A percentile compares a stretch with the other conserved stretches of the same genome.
Evolutionary conservation across 2,113 vertebrate species (phyloP).

Genomic region (Pterophyllum scalare): DNA sequence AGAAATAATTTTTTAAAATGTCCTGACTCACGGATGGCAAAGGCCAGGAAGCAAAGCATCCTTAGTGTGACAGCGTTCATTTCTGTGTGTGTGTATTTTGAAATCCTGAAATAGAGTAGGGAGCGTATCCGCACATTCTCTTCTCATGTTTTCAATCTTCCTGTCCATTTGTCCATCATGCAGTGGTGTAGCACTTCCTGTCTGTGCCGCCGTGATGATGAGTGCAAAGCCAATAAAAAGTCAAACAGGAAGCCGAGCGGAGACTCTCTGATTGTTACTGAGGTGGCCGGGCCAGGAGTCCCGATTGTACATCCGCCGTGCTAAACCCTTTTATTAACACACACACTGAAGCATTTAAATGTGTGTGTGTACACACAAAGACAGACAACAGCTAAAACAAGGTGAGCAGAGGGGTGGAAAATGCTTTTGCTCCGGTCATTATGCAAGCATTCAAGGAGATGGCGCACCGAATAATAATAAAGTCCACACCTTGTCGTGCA

Average conservation of each 20-base stretch:
- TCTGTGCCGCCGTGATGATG: conserved; percentile 58
- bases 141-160: conserved; percentile 73
- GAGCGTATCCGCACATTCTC: conserved; percentile 77
- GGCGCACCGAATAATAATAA: not conserved
- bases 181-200: conserved; percentile 67
- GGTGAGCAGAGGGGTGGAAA: not conserved
- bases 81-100: conserved; percentile 45
- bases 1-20: conserved; percentile 23
- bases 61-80: conserved; percentile 24
- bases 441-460: conserved; percentile 37
- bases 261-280: conserved; percentile 73
- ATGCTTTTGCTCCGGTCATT: conserved; percentile 7
- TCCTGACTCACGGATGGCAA: conserved; percentile 60
- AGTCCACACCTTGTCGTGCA: conserved; percentile 6
- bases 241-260: conserved; percentile 73
- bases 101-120: conserved; percentile 73
- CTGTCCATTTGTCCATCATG: conserved; percentile 76
- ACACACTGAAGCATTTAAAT: not conserved
- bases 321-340: conserved; percentile 50
- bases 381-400: conserved; percentile 14
- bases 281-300: conserved; percentile 71
- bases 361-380: not conserved
- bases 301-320: conserved; percentile 51
- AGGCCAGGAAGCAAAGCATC: conserved; percentile 70
- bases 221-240: conserved; percentile 76